phyloP scores from a whole-genome alignment of 2,888 invertebrate species.

The Eremobia ochroleuca region DNA sequence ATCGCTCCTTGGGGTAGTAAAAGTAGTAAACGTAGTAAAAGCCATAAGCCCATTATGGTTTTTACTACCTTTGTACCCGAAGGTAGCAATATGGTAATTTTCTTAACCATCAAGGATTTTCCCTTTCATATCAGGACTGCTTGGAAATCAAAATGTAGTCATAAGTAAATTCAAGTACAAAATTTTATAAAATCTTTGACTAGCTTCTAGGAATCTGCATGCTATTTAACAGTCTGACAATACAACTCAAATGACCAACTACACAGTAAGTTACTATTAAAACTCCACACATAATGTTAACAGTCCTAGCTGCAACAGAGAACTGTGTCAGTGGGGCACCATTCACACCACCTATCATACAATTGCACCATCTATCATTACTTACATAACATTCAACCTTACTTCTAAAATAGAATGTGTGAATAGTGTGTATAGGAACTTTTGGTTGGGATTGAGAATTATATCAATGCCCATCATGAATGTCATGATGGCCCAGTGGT shows the following conservation, averaged over 20 bases:
- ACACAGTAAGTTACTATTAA: neutral
- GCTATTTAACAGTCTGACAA: neutral
- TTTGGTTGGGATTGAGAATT: neutral
- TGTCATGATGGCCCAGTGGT: neutral
- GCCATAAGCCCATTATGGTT: too few relatives aligned
- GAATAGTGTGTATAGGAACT: constrained; percentile 9
- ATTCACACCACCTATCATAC: too few relatives aligned
- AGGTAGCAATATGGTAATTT: neutral
- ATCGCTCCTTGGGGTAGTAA: too few relatives aligned
- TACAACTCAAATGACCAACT: neutral
- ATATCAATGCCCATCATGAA: neutral
- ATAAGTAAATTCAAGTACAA: neutral
- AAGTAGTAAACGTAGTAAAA: too few relatives aligned
- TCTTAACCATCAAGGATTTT: neutral
- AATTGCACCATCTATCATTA: constrained; percentile 48
- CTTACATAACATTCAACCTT: constrained; percentile 54
- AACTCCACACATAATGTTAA: constrained; percentile 17
- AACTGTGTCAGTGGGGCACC: constrained; percentile 58
- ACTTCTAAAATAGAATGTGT: constrained; percentile 20
- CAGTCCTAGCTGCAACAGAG: constrained; percentile 27
- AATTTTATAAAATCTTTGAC: neutral
- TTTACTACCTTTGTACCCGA: too few relatives aligned
- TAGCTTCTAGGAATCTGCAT: neutral
- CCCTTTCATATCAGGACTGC: neutral
- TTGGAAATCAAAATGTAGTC: neutral